Percentiles rank a stretch among this genome's conserved stretches.
Evolutionary conservation across 2,797 vertebrate species (phyloP).

Genomic region (Myioborus miniatus): DNA sequence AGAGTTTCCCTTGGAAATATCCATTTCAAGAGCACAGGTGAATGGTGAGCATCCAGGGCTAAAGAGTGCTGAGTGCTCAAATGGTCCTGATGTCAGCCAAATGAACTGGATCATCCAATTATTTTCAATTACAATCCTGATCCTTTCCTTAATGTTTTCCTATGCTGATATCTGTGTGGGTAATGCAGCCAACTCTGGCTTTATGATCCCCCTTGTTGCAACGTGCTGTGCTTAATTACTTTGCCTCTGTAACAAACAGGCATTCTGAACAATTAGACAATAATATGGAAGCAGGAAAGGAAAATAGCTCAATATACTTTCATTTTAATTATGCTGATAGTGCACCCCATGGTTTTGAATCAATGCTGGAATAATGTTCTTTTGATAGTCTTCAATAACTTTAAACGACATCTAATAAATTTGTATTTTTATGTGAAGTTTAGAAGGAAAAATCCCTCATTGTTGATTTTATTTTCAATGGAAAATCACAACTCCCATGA

Average conservation of each 20-base stretch:
- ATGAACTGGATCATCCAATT: conserved; percentile 85
- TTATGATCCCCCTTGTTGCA: conserved; percentile 82
- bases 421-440: conserved; percentile 67
- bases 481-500: conserved; percentile 14
- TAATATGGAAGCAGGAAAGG: conserved; percentile 72
- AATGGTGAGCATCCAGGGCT: conserved; percentile 21
- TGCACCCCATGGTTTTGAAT: conserved; percentile 75
- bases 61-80: not conserved
- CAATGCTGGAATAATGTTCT: conserved; percentile 70
- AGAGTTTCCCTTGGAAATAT: not conserved
- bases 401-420: conserved; percentile 73
- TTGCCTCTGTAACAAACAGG: conserved; percentile 81
- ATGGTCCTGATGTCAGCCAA: conserved; percentile 66
- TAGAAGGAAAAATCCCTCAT: conserved; percentile 16
- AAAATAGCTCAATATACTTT: conserved; percentile 77
- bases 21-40: conserved; percentile 46
- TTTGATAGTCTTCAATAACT: conserved; percentile 77
- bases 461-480: conserved; percentile 27
- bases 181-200: conserved; percentile 79
- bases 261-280: conserved; percentile 83
- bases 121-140: conserved; percentile 83
- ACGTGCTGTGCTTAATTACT: conserved; percentile 85
- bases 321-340: conserved; percentile 79
- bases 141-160: conserved; percentile 81
- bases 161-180: conserved; percentile 79